Conservation (phyloP, 2,113 vertebrate species). For the Sardina pilchardus region DNA sequence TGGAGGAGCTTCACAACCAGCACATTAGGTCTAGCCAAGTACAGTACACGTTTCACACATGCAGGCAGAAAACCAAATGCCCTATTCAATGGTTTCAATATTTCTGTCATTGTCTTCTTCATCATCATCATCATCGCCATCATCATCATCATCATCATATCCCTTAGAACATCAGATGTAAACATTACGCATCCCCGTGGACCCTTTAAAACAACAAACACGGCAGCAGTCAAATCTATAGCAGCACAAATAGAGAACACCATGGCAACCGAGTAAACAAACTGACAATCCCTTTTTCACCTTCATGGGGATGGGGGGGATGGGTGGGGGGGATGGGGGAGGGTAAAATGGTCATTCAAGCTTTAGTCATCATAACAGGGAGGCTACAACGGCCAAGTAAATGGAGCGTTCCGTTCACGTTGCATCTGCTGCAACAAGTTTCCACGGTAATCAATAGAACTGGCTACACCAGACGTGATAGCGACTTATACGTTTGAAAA, state of each 20-base stretch:
- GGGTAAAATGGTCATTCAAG: constrained; percentile 35
- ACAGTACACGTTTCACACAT: background rate
- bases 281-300: constrained; percentile 22
- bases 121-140: constrained; percentile 24
- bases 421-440: no score
- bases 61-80: background rate
- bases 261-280: constrained; percentile 34
- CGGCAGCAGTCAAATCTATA: constrained; percentile 57
- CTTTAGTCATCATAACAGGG: constrained; percentile 38
- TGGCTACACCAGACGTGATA: no score
- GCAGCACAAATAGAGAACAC: constrained; percentile 56
- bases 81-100: background rate
- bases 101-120: background rate
- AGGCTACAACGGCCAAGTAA: no score
- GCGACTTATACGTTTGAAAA: no score
- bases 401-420: no score
- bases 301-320: background rate
- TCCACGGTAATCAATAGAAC: no score
- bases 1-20: background rate
- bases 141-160: background rate
- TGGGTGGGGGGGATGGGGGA: no score
- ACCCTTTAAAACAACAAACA: constrained; percentile 59
- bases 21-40: background rate
- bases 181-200: constrained; percentile 18
- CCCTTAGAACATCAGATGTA: background rate